These are phyloP conservation scores for Trididemnum miniatum DNA, from an alignment of 23 tunicate genomes.

Conservation along the genomic window DNA sequence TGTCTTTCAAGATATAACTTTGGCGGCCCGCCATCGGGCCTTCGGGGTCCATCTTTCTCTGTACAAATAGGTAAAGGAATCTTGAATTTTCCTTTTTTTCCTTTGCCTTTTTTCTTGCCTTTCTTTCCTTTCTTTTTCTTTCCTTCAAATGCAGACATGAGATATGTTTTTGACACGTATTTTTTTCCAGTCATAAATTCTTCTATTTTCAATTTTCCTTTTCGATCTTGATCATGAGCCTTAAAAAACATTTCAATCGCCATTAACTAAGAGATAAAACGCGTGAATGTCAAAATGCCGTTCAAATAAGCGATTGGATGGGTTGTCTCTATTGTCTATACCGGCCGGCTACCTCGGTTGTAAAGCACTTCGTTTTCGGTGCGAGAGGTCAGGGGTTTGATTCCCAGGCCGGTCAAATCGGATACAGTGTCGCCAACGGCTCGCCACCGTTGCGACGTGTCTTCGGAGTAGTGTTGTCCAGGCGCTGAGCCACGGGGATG, in stretches of 20 bases:
- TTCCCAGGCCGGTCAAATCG: too few relatives aligned
- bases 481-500: too few relatives aligned
- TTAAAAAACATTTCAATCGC: conserved; percentile 19
- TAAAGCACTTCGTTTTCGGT: too few relatives aligned
- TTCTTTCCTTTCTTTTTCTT: conserved; percentile 64
- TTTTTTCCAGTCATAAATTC: conserved; percentile 91
- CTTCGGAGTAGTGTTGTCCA: too few relatives aligned
- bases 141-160: conserved; percentile 89
- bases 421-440: too few relatives aligned
- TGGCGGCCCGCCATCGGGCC: conserved; percentile 97
- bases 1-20: conserved; percentile 68
- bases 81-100: conserved; percentile 76
- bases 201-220: conserved; percentile 62
- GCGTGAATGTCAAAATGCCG: too few relatives aligned
- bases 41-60: conserved; percentile 64
- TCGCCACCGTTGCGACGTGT: too few relatives aligned
- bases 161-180: conserved; percentile 73
- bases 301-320: too few relatives aligned
- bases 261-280: too few relatives aligned
- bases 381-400: too few relatives aligned
- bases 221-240: conserved; percentile 84
- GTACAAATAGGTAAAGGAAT: conserved; percentile 83
- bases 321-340: too few relatives aligned
- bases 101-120: conserved; percentile 60
- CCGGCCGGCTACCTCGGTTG: too few relatives aligned